Conservation (phyloP, 2,113 vertebrate genomes). For the Siniperca chuatsi region DNA sequence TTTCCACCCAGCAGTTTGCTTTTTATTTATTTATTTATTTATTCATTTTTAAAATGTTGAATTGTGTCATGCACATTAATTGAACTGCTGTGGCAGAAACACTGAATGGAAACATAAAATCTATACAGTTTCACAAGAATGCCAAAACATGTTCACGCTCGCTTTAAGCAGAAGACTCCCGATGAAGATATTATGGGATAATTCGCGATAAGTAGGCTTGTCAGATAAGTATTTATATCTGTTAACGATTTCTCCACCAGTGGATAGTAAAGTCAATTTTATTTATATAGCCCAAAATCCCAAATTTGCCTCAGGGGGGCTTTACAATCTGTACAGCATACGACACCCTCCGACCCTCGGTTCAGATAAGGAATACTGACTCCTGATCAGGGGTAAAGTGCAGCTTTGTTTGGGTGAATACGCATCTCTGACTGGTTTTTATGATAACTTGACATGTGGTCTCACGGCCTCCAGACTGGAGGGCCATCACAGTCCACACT, state of each 20-base stretch:
- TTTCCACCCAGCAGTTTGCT: background rate
- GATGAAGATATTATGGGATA: background rate
- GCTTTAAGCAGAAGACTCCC: background rate
- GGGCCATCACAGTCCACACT: background rate
- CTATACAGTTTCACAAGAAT: background rate
- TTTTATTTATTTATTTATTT: too few relatives aligned
- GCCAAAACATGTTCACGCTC: background rate
- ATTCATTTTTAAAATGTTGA: background rate
- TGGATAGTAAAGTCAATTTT: background rate
- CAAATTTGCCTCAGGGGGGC: too few relatives aligned
- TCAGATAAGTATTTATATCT: background rate
- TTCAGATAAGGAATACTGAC: background rate
- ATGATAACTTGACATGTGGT: conserved; percentile 1
- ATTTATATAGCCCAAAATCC: too few relatives aligned
- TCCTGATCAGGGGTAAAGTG: background rate
- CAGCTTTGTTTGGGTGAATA: background rate
- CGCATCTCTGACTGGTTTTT: background rate
- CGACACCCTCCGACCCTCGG: too few relatives aligned
- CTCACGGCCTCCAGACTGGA: conserved; percentile 3
- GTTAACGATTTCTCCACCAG: background rate
- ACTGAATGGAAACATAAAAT: background rate
- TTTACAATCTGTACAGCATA: too few relatives aligned
- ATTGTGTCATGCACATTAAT: background rate
- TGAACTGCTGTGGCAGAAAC: background rate
- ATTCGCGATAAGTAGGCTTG: too few relatives aligned